Percentiles rank a stretch among this genome's conserved stretches.
phyloP scores from a whole-genome alignment of 2,888 invertebrate species.

The Fissipunctia ypsillon region DNA sequence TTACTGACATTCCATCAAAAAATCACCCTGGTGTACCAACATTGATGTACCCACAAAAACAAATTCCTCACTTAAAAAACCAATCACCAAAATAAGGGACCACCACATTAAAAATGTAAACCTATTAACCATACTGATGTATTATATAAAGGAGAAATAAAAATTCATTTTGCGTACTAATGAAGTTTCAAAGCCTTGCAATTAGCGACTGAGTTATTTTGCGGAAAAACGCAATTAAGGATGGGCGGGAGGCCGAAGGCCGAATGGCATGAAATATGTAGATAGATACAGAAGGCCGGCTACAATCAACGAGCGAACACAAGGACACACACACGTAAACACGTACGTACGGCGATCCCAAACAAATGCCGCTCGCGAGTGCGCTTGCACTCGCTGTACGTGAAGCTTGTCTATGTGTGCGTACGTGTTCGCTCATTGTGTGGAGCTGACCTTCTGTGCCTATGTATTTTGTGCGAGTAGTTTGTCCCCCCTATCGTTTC shows the following conservation, averaged over 20 bases:
- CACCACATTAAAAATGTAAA: conserved; percentile 34
- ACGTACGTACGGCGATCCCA: not conserved
- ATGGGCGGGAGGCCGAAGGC: conserved; percentile 59
- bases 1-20: not conserved
- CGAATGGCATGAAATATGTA: conserved; percentile 40
- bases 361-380: not conserved
- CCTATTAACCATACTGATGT: conserved; percentile 43
- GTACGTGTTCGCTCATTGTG: not conserved
- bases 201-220: conserved; percentile 72
- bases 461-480: not conserved
- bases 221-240: conserved; percentile 69
- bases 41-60: not conserved
- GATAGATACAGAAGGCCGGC: conserved; percentile 15
- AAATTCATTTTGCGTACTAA: conserved; percentile 70
- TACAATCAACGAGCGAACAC: not conserved
- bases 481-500: conserved; percentile 58
- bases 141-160: conserved; percentile 58
- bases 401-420: not conserved
- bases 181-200: conserved; percentile 72
- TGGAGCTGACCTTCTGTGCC: conserved; percentile 13
- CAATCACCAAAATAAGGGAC: conserved; percentile 17
- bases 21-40: not conserved
- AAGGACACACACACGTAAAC: not conserved
- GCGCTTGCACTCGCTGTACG: not conserved
- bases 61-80: not conserved